Conservation (phyloP, 2,888 invertebrate species). For the Mamestra brassicae region DNA sequence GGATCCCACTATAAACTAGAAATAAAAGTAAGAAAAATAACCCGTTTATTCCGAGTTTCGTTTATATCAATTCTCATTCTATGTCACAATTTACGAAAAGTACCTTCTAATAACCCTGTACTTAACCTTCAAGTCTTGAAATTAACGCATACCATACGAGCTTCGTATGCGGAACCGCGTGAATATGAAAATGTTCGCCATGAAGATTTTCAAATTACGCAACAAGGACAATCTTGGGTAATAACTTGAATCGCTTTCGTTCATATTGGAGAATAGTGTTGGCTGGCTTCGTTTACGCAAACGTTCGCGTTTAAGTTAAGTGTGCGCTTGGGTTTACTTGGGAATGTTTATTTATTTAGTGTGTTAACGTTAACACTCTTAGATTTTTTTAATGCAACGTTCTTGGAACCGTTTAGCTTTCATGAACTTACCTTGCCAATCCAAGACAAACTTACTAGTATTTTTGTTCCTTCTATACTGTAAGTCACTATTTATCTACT, state of each 20-base stretch:
- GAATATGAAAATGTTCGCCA: constrained; percentile 64
- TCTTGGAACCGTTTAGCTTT: neutral
- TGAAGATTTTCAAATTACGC: constrained; percentile 65
- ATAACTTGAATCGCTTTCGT: constrained; percentile 56
- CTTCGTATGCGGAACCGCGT: constrained; percentile 42
- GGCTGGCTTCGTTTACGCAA: constrained; percentile 26
- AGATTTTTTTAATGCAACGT: neutral
- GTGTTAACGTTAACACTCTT: neutral
- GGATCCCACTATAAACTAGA: too few species aligned
- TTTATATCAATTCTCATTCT: constrained; percentile 17
- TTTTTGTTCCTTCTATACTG: neutral
- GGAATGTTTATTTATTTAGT: neutral
- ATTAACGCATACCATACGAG: constrained; percentile 60
- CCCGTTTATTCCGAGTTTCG: too few species aligned
- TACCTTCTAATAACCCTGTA: constrained; percentile 42
- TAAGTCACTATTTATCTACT: neutral
- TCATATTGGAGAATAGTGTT: constrained; percentile 45
- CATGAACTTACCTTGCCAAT: neutral
- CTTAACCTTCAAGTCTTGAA: constrained; percentile 43
- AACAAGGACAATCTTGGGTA: constrained; percentile 58
- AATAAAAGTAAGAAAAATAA: too few species aligned
- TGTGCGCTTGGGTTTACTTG: constrained; percentile 4
- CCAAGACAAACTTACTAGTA: neutral
- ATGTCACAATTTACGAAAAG: constrained; percentile 35
- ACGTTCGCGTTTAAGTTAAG: constrained; percentile 19